Percentiles rank a stretch among this genome's conserved stretches.
These are phyloP conservation scores for Hycleus phaleratus DNA, from an alignment of 1,140 invertebrate genomes.

Conservation along the genomic window DNA sequence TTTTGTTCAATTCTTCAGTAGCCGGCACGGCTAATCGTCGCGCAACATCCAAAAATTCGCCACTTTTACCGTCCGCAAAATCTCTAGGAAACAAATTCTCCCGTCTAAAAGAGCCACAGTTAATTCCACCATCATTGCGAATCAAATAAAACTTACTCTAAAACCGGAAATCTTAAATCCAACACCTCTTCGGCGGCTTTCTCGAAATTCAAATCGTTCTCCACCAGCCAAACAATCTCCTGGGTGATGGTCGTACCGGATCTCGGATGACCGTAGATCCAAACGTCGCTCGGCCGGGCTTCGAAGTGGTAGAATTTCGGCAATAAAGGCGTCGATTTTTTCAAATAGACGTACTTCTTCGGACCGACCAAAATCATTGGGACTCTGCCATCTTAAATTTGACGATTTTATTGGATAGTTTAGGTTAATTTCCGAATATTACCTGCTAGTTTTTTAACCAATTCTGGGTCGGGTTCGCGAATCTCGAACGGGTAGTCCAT, in stretches of 20 bases:
- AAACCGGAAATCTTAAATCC: conserved; percentile 33
- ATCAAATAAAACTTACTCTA: conserved; percentile 32
- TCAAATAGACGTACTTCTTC: conserved; percentile 60
- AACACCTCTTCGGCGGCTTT: conserved; percentile 45
- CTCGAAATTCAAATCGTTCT: conserved; percentile 59
- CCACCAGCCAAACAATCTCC: conserved; percentile 65
- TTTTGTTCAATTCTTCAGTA: not conserved
- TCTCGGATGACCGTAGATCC: conserved; percentile 67
- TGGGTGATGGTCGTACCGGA: conserved; percentile 72
- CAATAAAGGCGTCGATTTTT: conserved; percentile 52
- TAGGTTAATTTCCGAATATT: not conserved
- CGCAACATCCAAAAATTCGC: not conserved
- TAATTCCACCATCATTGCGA: too few relatives aligned
- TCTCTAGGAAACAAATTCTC: not conserved
- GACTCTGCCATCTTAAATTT: too few relatives aligned
- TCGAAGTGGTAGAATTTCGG: conserved; percentile 41
- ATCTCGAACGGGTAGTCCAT: not conserved
- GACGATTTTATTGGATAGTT: not conserved
- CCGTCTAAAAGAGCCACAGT: not conserved
- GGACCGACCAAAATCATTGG: conserved; percentile 46
- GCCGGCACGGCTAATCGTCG: not conserved
- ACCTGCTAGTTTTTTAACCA: not conserved
- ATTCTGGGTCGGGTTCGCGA: not conserved
- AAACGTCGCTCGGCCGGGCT: conserved; percentile 49
- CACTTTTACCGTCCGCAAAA: not conserved